Evolutionary conservation across 2,113 vertebrate species (phyloP), one percentile per base, ranked within the genome.

Genomic region (Triplophysa dalaica): DNA sequence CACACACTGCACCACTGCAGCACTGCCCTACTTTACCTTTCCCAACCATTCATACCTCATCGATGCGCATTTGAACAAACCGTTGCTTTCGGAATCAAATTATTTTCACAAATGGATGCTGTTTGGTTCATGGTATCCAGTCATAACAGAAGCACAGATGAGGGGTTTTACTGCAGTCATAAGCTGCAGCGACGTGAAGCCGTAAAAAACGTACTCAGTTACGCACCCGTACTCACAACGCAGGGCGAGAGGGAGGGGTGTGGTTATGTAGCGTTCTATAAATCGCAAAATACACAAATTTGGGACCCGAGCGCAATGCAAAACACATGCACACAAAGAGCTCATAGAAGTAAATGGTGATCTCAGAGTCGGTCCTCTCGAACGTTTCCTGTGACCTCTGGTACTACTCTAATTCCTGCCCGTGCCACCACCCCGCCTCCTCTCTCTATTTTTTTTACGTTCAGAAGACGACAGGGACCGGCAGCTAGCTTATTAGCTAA

Each of bases 1-100:
- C 74, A 78, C 66, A 54, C 70, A 75, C 81, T 73, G 65, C 67
- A 70, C 78, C 78, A 85, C 77, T 82, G 80, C 83, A 82, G 80
- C 77, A 66, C 67, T 84, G 77, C 65, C 77, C 83, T 82, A 85
- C 48, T 80, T 82, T 82, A 79, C 38, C 70, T 75, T 54, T 75
- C 24, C 58, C 64, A 56, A 54, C 61, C 70, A 78, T 16, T 24
- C 17, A 33, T 6, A 11, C 6, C n/a, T 22, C n/a, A 43, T 50
- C 2, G 69, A 45, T 61, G 58, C 9, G 16, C 8, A 63, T 75
- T 60, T 48, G 14, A 45, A 75, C 9, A 9, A 26, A 22, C 10
- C 2, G 1, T 58, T 61, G 70, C 21, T 33, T 10, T 17, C 52
- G 4, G 26, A 29, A 58, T 58, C n/a, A 7, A n/a, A 58, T 58